Percentiles rank a stretch among this genome's conserved stretches.
These are phyloP conservation scores for Sakesphorus luctuosus DNA, from an alignment of 2,113 vertebrate genomes.

Conservation along the genomic window DNA sequence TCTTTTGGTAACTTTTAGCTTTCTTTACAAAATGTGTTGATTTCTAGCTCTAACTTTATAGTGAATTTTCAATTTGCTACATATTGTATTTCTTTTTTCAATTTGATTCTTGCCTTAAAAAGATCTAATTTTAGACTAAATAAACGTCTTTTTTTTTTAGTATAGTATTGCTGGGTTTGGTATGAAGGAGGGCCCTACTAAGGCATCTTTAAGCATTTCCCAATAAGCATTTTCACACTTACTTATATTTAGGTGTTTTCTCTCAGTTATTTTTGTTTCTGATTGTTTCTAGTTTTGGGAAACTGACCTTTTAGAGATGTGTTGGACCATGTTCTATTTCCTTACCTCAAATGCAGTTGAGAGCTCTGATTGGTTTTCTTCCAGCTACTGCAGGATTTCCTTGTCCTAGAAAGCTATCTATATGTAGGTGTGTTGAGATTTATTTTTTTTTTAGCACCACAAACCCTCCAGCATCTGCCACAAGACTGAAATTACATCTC, in stretches of 20 bases:
- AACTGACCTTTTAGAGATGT: not conserved
- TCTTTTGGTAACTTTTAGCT: not conserved
- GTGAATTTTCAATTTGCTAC: not conserved
- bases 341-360: not conserved
- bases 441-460: not conserved
- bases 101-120: not conserved
- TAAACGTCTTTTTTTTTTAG: not conserved
- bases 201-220: not conserved
- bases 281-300: slow-evolving; percentile 7
- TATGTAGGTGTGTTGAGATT: not conserved
- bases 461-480: slow-evolving; percentile 44
- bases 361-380: not conserved
- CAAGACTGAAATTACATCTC: slow-evolving; percentile 7
- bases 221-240: not conserved
- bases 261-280: slow-evolving; percentile 4
- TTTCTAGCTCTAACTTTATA: not conserved
- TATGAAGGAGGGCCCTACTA: not conserved
- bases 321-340: not conserved
- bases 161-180: not conserved
- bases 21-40: not conserved
- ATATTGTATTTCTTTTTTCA: not conserved
- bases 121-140: not conserved
- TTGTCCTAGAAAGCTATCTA: slow-evolving; percentile 22
- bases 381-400: slow-evolving; percentile 40
- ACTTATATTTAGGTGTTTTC: slow-evolving; percentile 19